phyloP scores from a whole-genome alignment of 2,797 vertebrate species.

The Scolopax bukidnonensis region DNA sequence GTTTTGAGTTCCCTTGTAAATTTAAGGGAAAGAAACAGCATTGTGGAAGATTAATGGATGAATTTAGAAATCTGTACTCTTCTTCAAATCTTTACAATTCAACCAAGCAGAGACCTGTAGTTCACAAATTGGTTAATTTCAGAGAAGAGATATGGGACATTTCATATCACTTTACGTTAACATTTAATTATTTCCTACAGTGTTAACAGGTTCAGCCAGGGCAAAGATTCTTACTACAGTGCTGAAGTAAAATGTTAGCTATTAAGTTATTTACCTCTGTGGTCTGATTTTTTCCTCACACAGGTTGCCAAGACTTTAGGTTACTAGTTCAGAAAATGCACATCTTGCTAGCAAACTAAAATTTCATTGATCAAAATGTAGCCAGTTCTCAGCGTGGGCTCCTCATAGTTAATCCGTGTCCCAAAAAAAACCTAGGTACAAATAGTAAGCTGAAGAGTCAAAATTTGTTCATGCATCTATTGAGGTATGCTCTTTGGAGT shows the following conservation, averaged over 20 bases:
- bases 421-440: not conserved
- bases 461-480: not conserved
- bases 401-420: not conserved
- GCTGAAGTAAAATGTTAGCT: conserved; percentile 35
- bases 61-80: not conserved
- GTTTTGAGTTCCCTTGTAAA: not conserved
- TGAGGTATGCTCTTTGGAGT: not conserved
- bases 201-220: not conserved
- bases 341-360: not conserved
- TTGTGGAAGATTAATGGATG: not conserved
- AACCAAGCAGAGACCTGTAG: not conserved
- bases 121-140: not conserved
- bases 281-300: not conserved
- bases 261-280: conserved; percentile 26
- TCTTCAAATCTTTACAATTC: not conserved
- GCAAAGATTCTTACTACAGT: not conserved
- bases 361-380: not conserved
- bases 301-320: not conserved
- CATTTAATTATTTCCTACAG: conserved; percentile 23
- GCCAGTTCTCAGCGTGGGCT: not conserved
- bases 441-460: not conserved
- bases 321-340: not conserved
- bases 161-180: not conserved
- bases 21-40: not conserved
- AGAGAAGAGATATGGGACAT: not conserved